These are phyloP conservation scores for Lithophane ornitopus DNA, from an alignment of 2,888 invertebrate species.

Conservation along the genomic window DNA sequence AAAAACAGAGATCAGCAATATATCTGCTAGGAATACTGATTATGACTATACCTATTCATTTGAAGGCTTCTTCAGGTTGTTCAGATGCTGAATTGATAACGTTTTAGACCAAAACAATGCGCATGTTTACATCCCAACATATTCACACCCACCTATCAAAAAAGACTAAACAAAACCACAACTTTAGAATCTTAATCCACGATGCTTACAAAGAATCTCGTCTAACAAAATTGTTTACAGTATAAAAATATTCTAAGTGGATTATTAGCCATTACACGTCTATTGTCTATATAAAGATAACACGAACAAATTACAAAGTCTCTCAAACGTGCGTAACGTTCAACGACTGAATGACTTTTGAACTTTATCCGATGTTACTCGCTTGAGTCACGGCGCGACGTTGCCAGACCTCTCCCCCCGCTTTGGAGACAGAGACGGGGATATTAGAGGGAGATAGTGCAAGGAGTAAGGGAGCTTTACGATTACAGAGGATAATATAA, in stretches of 20 bases:
- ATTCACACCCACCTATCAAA: conserved; percentile 14
- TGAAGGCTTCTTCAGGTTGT: not conserved
- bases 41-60: not conserved
- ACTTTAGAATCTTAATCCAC: conserved; percentile 13
- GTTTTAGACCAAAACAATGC: conserved; percentile 20
- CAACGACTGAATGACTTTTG: conserved; percentile 58
- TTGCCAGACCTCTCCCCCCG: conserved; percentile 81
- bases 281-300: conserved; percentile 67
- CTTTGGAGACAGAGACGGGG: conserved; percentile 66
- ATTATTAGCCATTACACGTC: conserved; percentile 65
- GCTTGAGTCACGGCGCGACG: conserved; percentile 73
- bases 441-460: conserved; percentile 65
- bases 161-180: conserved; percentile 39
- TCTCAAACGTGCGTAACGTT: conserved; percentile 15
- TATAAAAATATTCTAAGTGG: conserved; percentile 67
- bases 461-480: conserved; percentile 72
- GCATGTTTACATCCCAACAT: conserved; percentile 34
- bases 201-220: conserved; percentile 53
- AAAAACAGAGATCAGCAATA: not conserved
- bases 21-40: not conserved
- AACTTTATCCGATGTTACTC: conserved; percentile 62
- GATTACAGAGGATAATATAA: conserved; percentile 63
- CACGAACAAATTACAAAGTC: conserved; percentile 31
- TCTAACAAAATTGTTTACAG: conserved; percentile 65
- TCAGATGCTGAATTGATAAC: not conserved